Evolutionary conservation across 2,113 vertebrate genomes (phyloP).

Genomic region (Setophaga coronata): DNA sequence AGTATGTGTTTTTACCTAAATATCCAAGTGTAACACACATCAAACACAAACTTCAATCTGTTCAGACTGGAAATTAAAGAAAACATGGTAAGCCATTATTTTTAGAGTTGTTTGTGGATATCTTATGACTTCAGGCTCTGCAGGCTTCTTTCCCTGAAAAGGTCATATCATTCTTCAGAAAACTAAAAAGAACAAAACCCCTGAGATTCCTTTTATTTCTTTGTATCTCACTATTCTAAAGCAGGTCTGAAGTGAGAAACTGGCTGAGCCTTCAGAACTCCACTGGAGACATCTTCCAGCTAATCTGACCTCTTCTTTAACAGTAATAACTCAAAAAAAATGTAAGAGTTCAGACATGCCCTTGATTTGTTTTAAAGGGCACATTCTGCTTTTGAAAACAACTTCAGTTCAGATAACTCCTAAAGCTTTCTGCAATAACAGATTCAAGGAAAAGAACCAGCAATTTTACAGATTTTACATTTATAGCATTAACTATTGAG

Average conservation of each 20-base stretch:
- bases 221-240: constrained; percentile 33
- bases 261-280: constrained; percentile 33
- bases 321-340: constrained; percentile 35
- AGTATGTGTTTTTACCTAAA: neutral
- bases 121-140: constrained; percentile 11
- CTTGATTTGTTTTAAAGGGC: constrained; percentile 63
- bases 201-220: constrained; percentile 47
- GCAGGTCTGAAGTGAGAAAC: constrained; percentile 47
- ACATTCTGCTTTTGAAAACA: constrained; percentile 58
- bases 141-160: constrained; percentile 23
- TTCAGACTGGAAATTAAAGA: constrained; percentile 12
- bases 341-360: constrained; percentile 21
- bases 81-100: neutral
- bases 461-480: neutral
- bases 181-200: neutral
- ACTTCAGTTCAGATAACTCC: constrained; percentile 38
- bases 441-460: neutral
- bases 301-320: constrained; percentile 60
- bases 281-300: constrained; percentile 39
- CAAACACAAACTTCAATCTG: neutral
- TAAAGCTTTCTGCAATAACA: constrained; percentile 23
- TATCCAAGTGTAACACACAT: neutral
- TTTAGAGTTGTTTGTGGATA: neutral
- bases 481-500: neutral
- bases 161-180: constrained; percentile 23